Base-by-base conservation (phyloP, 92 coral and sea anemone species). In the Palythoa grandiflora region DNA sequence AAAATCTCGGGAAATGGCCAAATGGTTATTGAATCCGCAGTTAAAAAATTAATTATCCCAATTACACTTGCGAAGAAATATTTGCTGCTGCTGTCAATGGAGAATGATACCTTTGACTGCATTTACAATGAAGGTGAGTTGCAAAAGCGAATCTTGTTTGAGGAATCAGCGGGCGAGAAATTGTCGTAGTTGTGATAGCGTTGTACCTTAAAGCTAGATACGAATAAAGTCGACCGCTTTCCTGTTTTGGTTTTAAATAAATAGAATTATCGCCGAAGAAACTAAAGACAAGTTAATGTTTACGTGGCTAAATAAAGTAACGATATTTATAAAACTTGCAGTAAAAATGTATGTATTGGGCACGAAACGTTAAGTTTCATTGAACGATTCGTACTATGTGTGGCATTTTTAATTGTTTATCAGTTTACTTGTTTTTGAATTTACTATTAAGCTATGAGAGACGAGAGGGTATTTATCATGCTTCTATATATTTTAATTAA, bases 61-160 rank as follows among this genome's bases (percentile, higher is more conserved):
- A 47, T 44, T 66, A 61, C 59, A 47, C 37, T 28, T 6, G 74
- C 40, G 47, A 81, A 40, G 75, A 52, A 66, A 44, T 35, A 66
- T 48, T 68, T 81, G 59, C 61, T 68, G 21, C 9, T 81, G 19
- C 60, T 81, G 36, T 36, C 74, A 40, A 81, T 81, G 86, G 86
- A 65, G 75, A 66, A 17, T 11, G 55, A 68, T 81, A 71, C 75
- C 47, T 81, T 19, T 20, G 61, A 66, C 44, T 81, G 10, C 74
- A 81, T 66, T 75, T 81, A 81, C 75, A 66, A 81, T 28, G 86
- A 81, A 66, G 86, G 86, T 81, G 2, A 81, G 86, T 50, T 38
- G 36, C 4, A 20, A 21, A 44, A 47, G 60, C 44, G 1, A 50
- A 9, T 38, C 36, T 17, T 35, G 47, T 35, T 38, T 50, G 54